A percentile compares a stretch with the other conserved stretches of the same genome.
phyloP scores from a whole-genome alignment of 2,888 invertebrate genomes.

The Hydriomena furcata region DNA sequence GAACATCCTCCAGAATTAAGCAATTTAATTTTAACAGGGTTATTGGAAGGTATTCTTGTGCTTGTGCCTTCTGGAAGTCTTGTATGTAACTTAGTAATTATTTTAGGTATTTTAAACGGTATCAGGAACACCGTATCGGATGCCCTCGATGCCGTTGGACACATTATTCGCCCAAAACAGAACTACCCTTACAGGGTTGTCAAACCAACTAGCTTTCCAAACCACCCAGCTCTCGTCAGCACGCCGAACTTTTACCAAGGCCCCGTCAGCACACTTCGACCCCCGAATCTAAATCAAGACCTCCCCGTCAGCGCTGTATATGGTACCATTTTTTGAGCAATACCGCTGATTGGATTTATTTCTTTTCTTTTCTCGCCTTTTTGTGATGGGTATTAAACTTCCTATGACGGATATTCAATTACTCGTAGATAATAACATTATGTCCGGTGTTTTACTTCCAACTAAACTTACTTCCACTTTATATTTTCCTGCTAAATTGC shows the following conservation, averaged over 20 bases:
- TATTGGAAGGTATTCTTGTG: too few species aligned
- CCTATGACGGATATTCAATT: too few species aligned
- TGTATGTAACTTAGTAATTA: neutral
- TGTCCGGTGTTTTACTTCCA: too few species aligned
- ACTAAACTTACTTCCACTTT: too few species aligned
- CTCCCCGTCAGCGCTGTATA: neutral
- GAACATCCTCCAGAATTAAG: too few species aligned
- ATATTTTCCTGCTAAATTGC: too few species aligned
- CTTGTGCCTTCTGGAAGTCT: too few species aligned
- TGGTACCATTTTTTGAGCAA: neutral
- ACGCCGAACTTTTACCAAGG: neutral
- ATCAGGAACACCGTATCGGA: neutral
- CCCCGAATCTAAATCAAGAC: neutral
- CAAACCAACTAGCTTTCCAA: neutral
- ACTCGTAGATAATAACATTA: too few species aligned
- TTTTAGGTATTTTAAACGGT: neutral
- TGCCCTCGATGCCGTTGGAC: neutral
- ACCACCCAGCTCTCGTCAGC: neutral
- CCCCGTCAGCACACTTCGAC: neutral
- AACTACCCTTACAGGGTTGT: neutral
- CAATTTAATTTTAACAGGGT: too few species aligned
- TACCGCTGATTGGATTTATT: too few species aligned
- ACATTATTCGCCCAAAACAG: neutral
- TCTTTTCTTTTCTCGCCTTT: neutral
- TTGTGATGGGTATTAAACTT: too few species aligned